Percentiles rank a stretch among this genome's conserved stretches.
phyloP scores from a whole-genome alignment of 2,113 vertebrate genomes.

The Herpailurus yagouaroundi region DNA sequence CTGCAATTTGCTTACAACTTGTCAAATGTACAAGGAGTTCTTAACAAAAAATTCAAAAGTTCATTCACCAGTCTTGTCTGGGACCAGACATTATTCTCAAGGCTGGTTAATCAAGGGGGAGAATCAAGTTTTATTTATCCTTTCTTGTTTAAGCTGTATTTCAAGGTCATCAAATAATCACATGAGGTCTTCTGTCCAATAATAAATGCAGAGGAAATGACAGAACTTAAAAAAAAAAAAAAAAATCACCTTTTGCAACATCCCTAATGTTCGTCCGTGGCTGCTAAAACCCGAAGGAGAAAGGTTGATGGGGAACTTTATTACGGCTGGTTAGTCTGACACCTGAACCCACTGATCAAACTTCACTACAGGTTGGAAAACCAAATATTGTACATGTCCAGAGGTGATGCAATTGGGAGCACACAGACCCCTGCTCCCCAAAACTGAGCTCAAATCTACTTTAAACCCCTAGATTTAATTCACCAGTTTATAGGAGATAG shows the following conservation, averaged over 20 bases:
- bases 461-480: background rate
- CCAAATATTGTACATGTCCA: fast-evolving
- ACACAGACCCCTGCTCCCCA: background rate
- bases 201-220: background rate
- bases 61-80: background rate
- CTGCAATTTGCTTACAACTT: background rate
- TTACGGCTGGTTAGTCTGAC: background rate
- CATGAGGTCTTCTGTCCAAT: background rate
- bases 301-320: background rate
- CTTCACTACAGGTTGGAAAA: background rate
- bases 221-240: background rate
- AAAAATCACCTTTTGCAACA: background rate
- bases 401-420: fast-evolving
- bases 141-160: background rate
- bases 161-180: background rate
- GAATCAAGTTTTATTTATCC: background rate
- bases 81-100: background rate
- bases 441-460: background rate
- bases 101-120: background rate
- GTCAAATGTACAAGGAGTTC: too few species aligned
- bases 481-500: background rate
- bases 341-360: background rate
- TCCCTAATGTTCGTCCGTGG: background rate
- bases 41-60: background rate
- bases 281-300: background rate